Conservation (phyloP, 2,797 vertebrate species). For the Tangara arthus region DNA sequence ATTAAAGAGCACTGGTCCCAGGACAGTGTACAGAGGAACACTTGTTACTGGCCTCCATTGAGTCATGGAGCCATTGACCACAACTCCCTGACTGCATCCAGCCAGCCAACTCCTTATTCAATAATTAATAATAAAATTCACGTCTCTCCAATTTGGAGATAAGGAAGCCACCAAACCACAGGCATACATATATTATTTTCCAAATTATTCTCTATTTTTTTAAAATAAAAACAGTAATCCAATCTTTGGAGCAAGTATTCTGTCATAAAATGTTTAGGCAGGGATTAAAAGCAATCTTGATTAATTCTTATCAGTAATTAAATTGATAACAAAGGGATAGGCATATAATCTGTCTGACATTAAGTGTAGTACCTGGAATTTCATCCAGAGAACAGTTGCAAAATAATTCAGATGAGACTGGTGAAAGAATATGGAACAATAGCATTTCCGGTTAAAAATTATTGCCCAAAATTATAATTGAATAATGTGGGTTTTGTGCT, state of each 20-base stretch:
- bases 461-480: not conserved
- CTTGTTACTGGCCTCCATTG: accelerated
- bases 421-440: not conserved
- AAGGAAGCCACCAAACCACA: not conserved
- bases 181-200: not conserved
- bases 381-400: not conserved
- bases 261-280: not conserved
- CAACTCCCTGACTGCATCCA: not conserved
- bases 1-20: not conserved
- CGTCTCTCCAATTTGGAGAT: not conserved
- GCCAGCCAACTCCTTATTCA: not conserved
- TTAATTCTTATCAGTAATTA: not conserved
- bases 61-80: not conserved
- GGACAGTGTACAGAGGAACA: not conserved
- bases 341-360: not conserved
- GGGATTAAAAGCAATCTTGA: not conserved
- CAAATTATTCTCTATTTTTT: not conserved
- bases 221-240: accelerated
- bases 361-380: not conserved
- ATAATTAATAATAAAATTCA: not conserved
- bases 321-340: not conserved
- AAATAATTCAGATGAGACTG: not conserved
- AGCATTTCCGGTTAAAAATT: not conserved
- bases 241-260: not conserved
- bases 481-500: not conserved